Evolutionary conservation across 1,140 invertebrate genomes (phyloP).

Genomic region (Euwallacea similis): DNA sequence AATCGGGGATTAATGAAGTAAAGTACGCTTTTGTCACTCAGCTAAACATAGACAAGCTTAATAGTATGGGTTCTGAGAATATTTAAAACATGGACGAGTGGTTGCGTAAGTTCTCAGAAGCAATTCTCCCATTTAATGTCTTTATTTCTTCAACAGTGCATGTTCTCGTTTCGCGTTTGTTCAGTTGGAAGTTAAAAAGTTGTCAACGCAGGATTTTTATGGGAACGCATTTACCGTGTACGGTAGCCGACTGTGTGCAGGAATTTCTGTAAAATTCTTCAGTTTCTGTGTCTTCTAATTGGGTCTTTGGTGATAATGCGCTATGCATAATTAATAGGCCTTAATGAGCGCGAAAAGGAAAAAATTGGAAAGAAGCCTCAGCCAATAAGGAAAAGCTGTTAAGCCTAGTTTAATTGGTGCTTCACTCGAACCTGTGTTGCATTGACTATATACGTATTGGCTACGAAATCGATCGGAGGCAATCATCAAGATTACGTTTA

Average conservation of each 20-base stretch:
- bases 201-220: constrained; percentile 27
- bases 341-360: constrained; percentile 19
- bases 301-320: constrained; percentile 26
- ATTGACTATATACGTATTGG: too few relatives aligned
- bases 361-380: constrained; percentile 13
- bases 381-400: constrained; percentile 21
- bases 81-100: constrained; percentile 6
- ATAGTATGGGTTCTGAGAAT: constrained; percentile 10
- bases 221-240: constrained; percentile 25
- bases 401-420: constrained; percentile 16
- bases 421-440: constrained; percentile 8
- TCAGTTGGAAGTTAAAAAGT: constrained; percentile 20
- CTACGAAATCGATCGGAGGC: constrained; percentile 16
- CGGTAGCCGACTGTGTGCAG: constrained; percentile 19
- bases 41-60: too few relatives aligned
- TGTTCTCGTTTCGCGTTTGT: constrained; percentile 4
- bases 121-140: constrained; percentile 28
- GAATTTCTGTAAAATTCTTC: constrained; percentile 29
- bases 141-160: constrained; percentile 21
- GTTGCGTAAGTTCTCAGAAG: constrained; percentile 27
- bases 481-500: constrained; percentile 47
- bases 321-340: constrained; percentile 25
- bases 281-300: constrained; percentile 24
- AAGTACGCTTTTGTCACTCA: too few relatives aligned
- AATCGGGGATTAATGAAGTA: constrained; percentile 21